Conservation (phyloP, 1,140 invertebrate species). For the Trachymyrmex septentrionalis region DNA sequence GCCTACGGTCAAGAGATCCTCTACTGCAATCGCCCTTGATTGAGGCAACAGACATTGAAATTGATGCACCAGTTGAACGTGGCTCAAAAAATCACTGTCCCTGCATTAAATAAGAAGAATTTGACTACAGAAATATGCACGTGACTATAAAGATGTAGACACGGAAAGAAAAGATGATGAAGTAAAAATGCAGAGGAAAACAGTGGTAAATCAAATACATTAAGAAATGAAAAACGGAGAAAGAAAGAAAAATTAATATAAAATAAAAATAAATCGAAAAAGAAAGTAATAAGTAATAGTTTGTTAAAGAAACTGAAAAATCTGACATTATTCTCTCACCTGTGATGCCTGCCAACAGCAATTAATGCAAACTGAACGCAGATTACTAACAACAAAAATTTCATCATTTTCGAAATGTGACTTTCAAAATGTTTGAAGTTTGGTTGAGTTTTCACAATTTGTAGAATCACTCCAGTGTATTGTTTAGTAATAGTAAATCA, state of each 20-base stretch:
- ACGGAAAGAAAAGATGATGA: background rate
- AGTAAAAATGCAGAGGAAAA: background rate
- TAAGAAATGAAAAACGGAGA: background rate
- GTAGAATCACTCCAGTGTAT: background rate
- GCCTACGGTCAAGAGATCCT: slow-evolving; percentile 80
- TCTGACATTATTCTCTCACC: slow-evolving; percentile 60
- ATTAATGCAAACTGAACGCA: slow-evolving; percentile 51
- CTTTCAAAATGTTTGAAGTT: background rate
- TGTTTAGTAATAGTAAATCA: background rate
- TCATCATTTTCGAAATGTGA: slow-evolving; percentile 64
- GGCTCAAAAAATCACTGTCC: slow-evolving; percentile 81
- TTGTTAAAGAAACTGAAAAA: background rate
- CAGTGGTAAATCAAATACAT: background rate
- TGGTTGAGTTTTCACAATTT: background rate
- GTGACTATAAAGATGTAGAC: background rate
- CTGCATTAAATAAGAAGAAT: slow-evolving; percentile 66
- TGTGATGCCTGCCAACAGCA: slow-evolving; percentile 70
- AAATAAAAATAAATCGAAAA: background rate
- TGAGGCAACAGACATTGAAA: slow-evolving; percentile 82
- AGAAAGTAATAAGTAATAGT: background rate
- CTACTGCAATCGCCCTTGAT: slow-evolving; percentile 79
- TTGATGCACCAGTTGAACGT: slow-evolving; percentile 82
- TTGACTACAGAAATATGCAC: background rate
- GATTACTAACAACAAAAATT: slow-evolving; percentile 56
- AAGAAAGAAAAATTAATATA: background rate